phyloP scores from a whole-genome alignment of 2,113 vertebrate genomes.

The Hyla sarda region DNA sequence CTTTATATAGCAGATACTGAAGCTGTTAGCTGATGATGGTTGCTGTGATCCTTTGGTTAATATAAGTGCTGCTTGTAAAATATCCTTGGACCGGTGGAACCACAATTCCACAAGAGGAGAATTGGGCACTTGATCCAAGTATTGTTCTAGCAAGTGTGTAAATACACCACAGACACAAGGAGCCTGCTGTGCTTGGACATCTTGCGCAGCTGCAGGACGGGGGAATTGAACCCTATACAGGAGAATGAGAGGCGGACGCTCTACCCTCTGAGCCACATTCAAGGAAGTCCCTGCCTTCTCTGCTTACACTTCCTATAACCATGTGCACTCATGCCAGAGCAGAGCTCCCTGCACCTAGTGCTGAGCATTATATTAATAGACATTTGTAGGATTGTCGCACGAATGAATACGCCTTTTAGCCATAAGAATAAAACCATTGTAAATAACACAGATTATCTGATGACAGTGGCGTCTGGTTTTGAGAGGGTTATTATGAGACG shows the following conservation, averaged over 20 bases:
- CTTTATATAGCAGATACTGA: too few species aligned
- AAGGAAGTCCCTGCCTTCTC: neutral
- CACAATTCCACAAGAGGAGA: slow-evolving; percentile 19
- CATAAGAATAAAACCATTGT: too few species aligned
- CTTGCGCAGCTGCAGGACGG: slow-evolving; percentile 15
- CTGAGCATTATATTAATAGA: neutral
- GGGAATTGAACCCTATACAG: slow-evolving; percentile 13
- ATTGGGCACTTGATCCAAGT: slow-evolving; percentile 52
- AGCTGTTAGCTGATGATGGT: too few species aligned
- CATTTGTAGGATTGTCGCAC: neutral
- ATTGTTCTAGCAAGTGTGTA: slow-evolving; percentile 42
- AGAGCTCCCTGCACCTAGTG: neutral
- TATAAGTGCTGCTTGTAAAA: neutral
- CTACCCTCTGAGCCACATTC: neutral
- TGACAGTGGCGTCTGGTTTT: too few species aligned
- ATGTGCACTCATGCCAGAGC: neutral
- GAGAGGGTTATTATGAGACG: too few species aligned
- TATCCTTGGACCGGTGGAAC: slow-evolving; percentile 52
- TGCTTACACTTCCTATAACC: neutral
- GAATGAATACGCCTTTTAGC: too few species aligned
- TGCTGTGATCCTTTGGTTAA: too few species aligned
- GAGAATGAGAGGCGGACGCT: neutral
- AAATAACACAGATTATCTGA: too few species aligned
- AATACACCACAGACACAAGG: slow-evolving; percentile 26
- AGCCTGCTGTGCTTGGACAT: slow-evolving; percentile 49